Evolutionary conservation across 2,888 invertebrate genomes (phyloP).

Genomic region (Eremobia ochroleuca): DNA sequence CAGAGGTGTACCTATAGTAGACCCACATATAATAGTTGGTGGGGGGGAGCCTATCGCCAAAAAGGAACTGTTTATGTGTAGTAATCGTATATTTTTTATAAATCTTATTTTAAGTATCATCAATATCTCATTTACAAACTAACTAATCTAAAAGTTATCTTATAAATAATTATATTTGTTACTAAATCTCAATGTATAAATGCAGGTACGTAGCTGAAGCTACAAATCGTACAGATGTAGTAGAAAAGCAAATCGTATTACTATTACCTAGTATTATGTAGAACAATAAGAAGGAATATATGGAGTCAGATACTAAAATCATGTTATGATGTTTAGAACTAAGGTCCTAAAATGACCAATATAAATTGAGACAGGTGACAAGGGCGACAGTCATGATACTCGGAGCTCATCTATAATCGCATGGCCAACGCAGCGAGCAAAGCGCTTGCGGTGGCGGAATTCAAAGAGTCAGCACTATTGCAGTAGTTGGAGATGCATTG

Average conservation of each 20-base stretch:
- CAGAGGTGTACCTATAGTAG: no score
- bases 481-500: slow-evolving; percentile 92
- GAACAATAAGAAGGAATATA: no score
- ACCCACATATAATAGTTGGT: no score
- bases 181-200: neutral
- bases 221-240: neutral
- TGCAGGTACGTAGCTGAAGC: neutral
- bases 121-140: slow-evolving; percentile 13
- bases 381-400: neutral
- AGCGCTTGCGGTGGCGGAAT: slow-evolving; percentile 65
- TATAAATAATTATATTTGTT: neutral
- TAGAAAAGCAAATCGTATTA: neutral
- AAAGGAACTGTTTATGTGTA: neutral
- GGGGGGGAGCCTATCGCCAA: no score
- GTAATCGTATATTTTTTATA: slow-evolving; percentile 4
- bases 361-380: neutral
- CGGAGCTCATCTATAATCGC: neutral
- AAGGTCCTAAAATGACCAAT: no score
- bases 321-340: no score
- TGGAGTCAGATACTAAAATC: no score
- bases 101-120: slow-evolving; percentile 3
- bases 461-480: slow-evolving; percentile 82
- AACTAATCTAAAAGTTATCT: neutral
- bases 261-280: neutral
- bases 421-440: slow-evolving; percentile 75